Conservation (phyloP, 2,113 vertebrate species). For the Macaca mulatta region DNA sequence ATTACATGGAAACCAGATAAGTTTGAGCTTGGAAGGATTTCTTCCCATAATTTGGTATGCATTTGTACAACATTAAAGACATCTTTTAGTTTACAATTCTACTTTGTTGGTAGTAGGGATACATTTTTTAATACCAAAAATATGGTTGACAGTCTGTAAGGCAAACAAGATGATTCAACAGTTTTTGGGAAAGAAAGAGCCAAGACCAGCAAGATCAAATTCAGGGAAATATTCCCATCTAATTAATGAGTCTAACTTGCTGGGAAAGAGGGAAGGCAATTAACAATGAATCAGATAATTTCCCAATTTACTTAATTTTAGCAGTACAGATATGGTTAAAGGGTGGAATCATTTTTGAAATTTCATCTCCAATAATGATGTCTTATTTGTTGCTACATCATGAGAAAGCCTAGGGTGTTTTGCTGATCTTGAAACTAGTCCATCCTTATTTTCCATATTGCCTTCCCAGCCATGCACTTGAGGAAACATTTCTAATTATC, state of each 20-base stretch:
- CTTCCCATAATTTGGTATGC: constrained; percentile 41
- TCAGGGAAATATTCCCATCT: not conserved
- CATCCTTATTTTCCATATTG: not conserved
- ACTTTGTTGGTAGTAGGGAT: constrained; percentile 3
- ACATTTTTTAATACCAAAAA: not conserved
- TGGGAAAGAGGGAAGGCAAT: not conserved
- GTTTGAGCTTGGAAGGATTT: constrained; percentile 40
- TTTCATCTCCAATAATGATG: not conserved
- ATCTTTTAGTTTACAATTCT: constrained; percentile 25
- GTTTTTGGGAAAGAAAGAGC: not conserved
- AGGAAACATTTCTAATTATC: not conserved
- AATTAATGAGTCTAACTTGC: constrained; percentile 22
- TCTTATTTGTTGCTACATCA: not conserved
- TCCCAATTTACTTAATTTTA: not conserved
- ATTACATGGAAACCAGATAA: constrained; percentile 64
- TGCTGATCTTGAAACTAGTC: not conserved
- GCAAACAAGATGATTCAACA: not conserved
- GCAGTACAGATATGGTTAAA: not conserved
- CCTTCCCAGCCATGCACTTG: not conserved
- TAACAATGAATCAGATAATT: constrained; percentile 3
- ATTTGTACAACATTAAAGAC: constrained; percentile 32
- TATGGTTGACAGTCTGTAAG: not conserved
- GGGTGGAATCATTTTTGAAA: not conserved
- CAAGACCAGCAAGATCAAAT: constrained; percentile 16
- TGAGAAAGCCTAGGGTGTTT: not conserved